These are phyloP conservation scores for Cristatella mucedo DNA, from an alignment of 2,888 invertebrate species.

Conservation along the genomic window DNA sequence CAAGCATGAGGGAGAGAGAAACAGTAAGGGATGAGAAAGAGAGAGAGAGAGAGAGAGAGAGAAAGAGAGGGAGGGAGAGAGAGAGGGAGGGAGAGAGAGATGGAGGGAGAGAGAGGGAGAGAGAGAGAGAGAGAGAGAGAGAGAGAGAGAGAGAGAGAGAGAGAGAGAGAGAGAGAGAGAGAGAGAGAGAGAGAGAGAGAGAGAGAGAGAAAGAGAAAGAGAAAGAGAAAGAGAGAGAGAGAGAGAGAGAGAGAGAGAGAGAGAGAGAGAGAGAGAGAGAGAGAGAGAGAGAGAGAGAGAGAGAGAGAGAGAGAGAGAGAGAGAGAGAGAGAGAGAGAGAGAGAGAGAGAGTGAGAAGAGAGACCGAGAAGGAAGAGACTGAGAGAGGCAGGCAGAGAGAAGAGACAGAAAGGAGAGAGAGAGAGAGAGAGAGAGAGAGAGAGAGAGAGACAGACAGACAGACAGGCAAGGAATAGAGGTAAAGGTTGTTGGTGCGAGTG, in stretches of 20 bases:
- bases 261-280: constrained; percentile 12
- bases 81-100: not conserved
- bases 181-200: constrained; percentile 2
- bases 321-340: constrained; percentile 13
- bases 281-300: constrained; percentile 12
- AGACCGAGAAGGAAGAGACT: too few relatives aligned
- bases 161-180: not conserved
- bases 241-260: constrained; percentile 12
- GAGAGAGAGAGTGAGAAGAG: too few relatives aligned
- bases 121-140: not conserved
- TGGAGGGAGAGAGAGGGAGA: constrained; percentile 1
- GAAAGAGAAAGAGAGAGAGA: constrained; percentile 10
- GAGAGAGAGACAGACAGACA: constrained; percentile 12
- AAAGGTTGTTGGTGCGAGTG: too few relatives aligned
- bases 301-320: constrained; percentile 12
- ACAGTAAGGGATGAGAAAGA: too few relatives aligned
- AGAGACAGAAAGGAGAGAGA: constrained; percentile 13
- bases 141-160: constrained; percentile 1
- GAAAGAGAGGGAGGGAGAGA: constrained; percentile 1
- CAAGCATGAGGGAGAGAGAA: too few relatives aligned
- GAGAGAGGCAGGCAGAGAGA: too few relatives aligned
- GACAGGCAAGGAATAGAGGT: constrained; percentile 1
- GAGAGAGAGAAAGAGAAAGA: constrained; percentile 6
- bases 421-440: constrained; percentile 13
- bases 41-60: constrained; percentile 2